These are phyloP conservation scores for Corythornis cristatus DNA, from an alignment of 2,113 vertebrate genomes.

Conservation along the genomic window DNA sequence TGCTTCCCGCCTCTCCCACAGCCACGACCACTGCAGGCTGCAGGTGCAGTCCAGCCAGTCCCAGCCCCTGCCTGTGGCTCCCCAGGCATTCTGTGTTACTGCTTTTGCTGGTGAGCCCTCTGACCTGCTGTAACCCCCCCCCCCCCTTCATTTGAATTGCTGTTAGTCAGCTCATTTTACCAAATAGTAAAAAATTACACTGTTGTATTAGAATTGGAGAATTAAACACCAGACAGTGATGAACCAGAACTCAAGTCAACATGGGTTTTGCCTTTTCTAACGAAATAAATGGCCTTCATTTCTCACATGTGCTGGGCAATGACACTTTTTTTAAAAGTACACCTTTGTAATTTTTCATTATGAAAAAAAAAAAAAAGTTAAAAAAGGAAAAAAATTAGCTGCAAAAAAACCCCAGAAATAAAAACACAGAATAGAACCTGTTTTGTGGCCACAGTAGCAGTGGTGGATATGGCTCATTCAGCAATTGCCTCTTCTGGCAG, in stretches of 20 bases:
- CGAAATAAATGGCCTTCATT: not conserved
- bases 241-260: not conserved
- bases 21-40: not conserved
- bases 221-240: not conserved
- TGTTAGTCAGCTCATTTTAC: not conserved
- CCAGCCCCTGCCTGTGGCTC: not conserved
- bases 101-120: not conserved
- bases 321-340: not conserved
- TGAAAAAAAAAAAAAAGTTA: not conserved
- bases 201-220: not conserved
- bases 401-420: not conserved
- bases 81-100: not conserved
- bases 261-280: not conserved
- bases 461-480: not conserved
- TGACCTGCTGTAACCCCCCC: not conserved
- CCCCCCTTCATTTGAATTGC: not conserved
- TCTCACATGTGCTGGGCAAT: not conserved
- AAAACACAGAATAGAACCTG: not conserved
- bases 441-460: not conserved
- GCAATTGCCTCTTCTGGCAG: not conserved
- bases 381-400: not conserved
- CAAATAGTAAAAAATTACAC: not conserved
- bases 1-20: not conserved
- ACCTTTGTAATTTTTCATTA: not conserved
- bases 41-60: not conserved